These are phyloP conservation scores for Halcyon badia DNA, from an alignment of 2,797 vertebrate genomes.

Conservation along the genomic window DNA sequence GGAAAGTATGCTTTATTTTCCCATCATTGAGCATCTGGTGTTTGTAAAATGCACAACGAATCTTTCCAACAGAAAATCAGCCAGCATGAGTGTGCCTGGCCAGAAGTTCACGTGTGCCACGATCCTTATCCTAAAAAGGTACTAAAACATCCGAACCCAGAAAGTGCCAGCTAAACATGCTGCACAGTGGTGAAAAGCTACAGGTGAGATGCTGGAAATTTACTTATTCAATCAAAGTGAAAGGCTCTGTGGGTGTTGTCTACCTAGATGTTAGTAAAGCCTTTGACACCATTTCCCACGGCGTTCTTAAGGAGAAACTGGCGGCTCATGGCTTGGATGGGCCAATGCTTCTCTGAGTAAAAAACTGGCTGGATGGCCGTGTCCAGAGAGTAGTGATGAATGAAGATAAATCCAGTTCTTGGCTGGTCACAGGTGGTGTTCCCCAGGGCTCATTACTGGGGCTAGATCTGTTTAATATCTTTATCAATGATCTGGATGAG, in stretches of 20 bases:
- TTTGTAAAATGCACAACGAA: neutral
- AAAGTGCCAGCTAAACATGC: fast-evolving
- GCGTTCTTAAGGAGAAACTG: neutral
- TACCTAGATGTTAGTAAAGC: neutral
- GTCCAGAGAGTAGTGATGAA: neutral
- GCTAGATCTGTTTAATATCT: neutral
- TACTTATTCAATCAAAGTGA: neutral
- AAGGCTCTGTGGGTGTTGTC: neutral
- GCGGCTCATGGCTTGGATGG: neutral
- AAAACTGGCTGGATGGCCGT: neutral
- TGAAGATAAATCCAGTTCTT: neutral
- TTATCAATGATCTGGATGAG: neutral
- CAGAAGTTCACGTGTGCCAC: neutral
- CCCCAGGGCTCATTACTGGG: neutral
- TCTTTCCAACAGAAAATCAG: conserved; percentile 34
- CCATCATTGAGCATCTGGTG: conserved; percentile 51
- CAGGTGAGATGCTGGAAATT: neutral
- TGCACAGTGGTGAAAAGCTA: neutral
- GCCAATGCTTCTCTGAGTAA: neutral
- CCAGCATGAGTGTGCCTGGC: neutral
- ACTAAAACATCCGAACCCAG: neutral
- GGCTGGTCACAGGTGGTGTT: neutral
- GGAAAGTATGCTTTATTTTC: conserved; percentile 61
- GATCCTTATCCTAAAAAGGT: neutral
- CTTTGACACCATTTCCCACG: neutral